Percentiles rank a stretch among this genome's conserved stretches.
phyloP scores from a whole-genome alignment of 2,113 vertebrate species.

The Bubo blakistoni region DNA sequence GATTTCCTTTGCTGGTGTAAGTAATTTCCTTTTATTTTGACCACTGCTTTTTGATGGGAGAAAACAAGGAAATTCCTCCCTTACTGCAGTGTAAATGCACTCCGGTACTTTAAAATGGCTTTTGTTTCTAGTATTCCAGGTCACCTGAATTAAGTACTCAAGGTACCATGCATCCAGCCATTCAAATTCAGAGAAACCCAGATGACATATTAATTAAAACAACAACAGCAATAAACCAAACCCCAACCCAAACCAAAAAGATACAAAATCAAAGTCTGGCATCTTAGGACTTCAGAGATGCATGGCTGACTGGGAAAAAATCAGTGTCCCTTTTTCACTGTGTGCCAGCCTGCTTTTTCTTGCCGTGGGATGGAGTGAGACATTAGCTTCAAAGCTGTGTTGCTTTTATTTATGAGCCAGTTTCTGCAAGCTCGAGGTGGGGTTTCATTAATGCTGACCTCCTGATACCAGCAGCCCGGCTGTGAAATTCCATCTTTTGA shows the following conservation, averaged over 20 bases:
- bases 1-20: slow-evolving; percentile 88
- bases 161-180: not conserved
- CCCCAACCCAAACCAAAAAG: not conserved
- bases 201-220: not conserved
- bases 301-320: not conserved
- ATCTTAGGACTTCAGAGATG: not conserved
- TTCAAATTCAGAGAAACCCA: not conserved
- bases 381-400: not conserved
- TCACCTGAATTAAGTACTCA: not conserved
- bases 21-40: slow-evolving; percentile 52
- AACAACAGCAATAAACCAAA: not conserved
- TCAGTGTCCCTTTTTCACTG: not conserved
- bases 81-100: not conserved
- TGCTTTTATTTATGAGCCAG: not conserved
- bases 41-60: not conserved
- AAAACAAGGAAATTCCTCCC: not conserved
- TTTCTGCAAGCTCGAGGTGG: not conserved
- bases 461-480: not conserved
- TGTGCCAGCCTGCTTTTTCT: not conserved
- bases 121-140: not conserved
- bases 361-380: not conserved
- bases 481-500: slow-evolving; percentile 7
- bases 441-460: not conserved
- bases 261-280: not conserved
- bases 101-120: not conserved